These are phyloP conservation scores for Strix aluco DNA, from an alignment of 2,113 vertebrate genomes.

Conservation along the genomic window DNA sequence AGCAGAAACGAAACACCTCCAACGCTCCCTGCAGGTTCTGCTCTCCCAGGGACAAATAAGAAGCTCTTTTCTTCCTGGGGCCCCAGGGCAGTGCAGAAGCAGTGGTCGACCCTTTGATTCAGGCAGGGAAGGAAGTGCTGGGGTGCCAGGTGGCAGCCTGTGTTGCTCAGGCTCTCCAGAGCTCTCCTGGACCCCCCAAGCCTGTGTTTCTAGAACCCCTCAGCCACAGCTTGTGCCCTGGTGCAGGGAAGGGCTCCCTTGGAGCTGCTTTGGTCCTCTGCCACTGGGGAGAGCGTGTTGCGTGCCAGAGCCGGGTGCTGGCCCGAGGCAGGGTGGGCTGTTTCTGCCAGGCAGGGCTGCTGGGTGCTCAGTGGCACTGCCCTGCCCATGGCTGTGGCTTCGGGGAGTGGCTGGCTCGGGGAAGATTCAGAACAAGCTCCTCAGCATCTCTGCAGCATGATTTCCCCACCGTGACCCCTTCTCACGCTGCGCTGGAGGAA, in stretches of 20 bases:
- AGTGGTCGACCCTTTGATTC: not conserved
- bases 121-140: not conserved
- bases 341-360: not conserved
- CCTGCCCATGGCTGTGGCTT: not conserved
- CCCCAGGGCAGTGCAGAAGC: not conserved
- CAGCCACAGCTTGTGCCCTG: rapidly evolving
- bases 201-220: not conserved
- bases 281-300: not conserved
- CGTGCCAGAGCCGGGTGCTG: not conserved
- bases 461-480: not conserved
- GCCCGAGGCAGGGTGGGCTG: not conserved
- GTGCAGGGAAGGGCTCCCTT: not conserved
- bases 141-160: not conserved
- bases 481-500: rapidly evolving
- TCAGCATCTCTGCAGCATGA: rapidly evolving
- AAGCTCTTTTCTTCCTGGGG: not conserved
- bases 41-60: not conserved
- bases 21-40: not conserved
- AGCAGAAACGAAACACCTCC: not conserved
- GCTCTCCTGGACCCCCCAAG: no score
- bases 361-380: not conserved
- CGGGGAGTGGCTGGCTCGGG: rapidly evolving
- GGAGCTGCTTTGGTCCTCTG: not conserved
- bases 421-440: not conserved
- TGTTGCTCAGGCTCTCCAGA: not conserved